Base-by-base conservation (phyloP, 2,888 invertebrate species). In the Ethmia dodecea region DNA sequence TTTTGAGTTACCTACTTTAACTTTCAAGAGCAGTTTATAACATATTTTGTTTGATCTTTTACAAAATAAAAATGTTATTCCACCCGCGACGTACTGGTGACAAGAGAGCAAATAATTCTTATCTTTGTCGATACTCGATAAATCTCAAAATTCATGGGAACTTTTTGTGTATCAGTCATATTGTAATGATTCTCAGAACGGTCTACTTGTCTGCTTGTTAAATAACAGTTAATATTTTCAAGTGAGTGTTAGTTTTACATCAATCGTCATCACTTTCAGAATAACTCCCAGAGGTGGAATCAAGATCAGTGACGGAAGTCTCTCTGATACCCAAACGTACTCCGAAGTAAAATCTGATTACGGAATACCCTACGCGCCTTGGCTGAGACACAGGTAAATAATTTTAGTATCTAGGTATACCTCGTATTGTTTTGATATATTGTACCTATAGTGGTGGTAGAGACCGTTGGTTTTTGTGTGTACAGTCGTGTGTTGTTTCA, bases 261-360 rank as follows among this genome's bases (percentile, higher is more conserved):
- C n/a, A n/a, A n/a, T n/a, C n/a, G n/a, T 22, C 8, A n/a, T 22
- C n/a, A 22, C 41, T 70, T 68, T 28, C 61, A 88, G 88, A 63
- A 58, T 83, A 34, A 60, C 86, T 37, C 87, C 86, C 28, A 69
- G 88, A 50, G 87, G 87, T 45, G 87, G 86, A 4, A 89, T 89
- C 66, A 87, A 87, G 50, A 88, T 89, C 45, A 91, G 91, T 53
- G 94, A 94, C 60, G 96, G 95, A 13, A 95, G 95, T 43, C 87
- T 96, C 20, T 95, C 95, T 32, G 96, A 96, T 60, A 94, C 94
- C 1, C 94, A 94, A 70, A 92, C 92, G 5, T 91, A 91, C 66
- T 89, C 90, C 0, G 90, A 90, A 65, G 90, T 90, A 9, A 90
- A 90, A 51, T 93, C 94, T 24, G 94, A 93, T 60, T 94, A 93